Conservation (phyloP, 2,888 invertebrate species). For the Drosophila planitibia region DNA sequence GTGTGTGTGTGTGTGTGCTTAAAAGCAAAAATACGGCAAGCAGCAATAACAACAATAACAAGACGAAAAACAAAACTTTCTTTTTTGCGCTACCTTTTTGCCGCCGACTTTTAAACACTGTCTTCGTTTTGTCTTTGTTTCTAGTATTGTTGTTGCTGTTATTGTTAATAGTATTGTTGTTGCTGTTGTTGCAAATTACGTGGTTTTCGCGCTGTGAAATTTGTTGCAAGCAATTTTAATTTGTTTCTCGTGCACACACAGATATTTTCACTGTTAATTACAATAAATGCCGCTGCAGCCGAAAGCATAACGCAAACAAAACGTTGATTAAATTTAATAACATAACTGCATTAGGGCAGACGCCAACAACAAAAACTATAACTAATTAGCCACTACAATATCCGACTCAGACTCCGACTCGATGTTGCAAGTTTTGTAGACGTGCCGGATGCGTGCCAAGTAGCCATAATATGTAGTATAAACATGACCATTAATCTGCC, state of each 20-base stretch:
- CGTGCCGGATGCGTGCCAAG: conserved; percentile 43
- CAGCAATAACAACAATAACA: conserved; percentile 48
- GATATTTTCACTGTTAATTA: conserved; percentile 72
- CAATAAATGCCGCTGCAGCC: conserved; percentile 52
- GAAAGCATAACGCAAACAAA: conserved; percentile 38
- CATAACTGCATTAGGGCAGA: conserved; percentile 55
- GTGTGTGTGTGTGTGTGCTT: conserved; percentile 53
- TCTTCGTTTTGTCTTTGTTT: conserved; percentile 24
- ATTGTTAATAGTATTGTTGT: conserved; percentile 36
- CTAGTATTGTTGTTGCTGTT: conserved; percentile 35
- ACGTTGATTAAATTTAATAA: conserved; percentile 44
- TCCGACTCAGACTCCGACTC: conserved; percentile 4
- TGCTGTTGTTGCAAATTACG: conserved; percentile 63
- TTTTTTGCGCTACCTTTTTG: conserved; percentile 79
- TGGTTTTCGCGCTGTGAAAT: conserved; percentile 72
- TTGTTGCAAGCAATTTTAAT: conserved; percentile 66
- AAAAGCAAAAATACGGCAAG: conserved; percentile 61
- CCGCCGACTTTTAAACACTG: conserved; percentile 53
- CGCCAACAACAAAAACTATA: neutral
- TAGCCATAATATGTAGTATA: conserved; percentile 17
- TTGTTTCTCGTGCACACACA: conserved; percentile 36
- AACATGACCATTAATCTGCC: conserved; percentile 36
- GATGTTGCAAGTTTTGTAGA: conserved; percentile 9
- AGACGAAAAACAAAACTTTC: conserved; percentile 70
- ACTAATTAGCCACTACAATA: conserved; percentile 37